Conservation (phyloP, 2,113 vertebrate species). For the Poeciliopsis occidentalis region DNA sequence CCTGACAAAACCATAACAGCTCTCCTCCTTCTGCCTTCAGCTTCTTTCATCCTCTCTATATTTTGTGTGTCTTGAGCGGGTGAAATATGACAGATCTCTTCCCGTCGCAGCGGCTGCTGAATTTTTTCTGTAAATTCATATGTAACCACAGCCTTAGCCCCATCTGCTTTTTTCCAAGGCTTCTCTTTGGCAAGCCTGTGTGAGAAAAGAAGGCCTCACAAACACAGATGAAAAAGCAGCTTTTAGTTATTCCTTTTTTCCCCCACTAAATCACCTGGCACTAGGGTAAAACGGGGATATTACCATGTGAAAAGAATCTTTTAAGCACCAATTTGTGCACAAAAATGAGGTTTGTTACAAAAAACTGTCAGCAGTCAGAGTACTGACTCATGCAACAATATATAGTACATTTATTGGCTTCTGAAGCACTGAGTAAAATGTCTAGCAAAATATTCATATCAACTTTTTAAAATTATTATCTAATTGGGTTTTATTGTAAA, state of each 20-base stretch:
- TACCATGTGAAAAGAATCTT: conserved; percentile 50
- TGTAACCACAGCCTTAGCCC: conserved; percentile 64
- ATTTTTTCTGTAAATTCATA: conserved; percentile 66
- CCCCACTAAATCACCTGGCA: conserved; percentile 51
- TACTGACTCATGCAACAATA: conserved; percentile 2
- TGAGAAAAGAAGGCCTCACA: conserved; percentile 61
- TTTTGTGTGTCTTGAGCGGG: conserved; percentile 41
- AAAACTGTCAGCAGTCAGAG: conserved; percentile 24
- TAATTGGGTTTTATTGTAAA: too few relatives aligned
- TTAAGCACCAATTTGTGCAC: conserved; percentile 29
- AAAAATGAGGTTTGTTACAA: conserved; percentile 16
- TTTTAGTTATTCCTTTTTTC: conserved; percentile 37
- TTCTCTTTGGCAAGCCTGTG: conserved; percentile 38
- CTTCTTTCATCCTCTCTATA: conserved; percentile 38
- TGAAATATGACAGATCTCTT: conserved; percentile 70
- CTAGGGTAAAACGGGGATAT: conserved; percentile 44
- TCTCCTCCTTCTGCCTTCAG: conserved; percentile 51
- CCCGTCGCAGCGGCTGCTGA: conserved; percentile 52
- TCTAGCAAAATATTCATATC: too few relatives aligned
- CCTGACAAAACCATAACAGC: conserved; percentile 54
- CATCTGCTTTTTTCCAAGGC: conserved; percentile 60
- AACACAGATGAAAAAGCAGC: conserved; percentile 57
- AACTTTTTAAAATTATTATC: too few relatives aligned
- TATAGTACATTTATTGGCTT: not conserved
- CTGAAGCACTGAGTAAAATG: too few relatives aligned